phyloP scores from a whole-genome alignment of 2,113 vertebrate genomes.

The Microcebus tavaratra region DNA sequence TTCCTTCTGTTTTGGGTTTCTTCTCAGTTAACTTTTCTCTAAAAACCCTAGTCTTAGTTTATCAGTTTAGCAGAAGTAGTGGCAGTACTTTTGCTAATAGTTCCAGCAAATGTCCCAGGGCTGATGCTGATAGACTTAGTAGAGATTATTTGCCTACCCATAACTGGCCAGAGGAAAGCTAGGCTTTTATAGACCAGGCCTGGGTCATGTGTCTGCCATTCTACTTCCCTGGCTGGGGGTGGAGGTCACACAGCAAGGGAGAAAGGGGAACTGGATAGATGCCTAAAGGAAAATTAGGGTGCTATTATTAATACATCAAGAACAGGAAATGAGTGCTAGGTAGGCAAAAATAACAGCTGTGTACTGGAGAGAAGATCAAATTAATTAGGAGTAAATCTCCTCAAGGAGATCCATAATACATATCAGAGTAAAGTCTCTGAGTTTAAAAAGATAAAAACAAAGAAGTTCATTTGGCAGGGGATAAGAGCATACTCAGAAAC shows the following conservation, averaged over 20 bases:
- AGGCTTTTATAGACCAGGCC: neutral
- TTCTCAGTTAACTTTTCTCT: neutral
- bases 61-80: neutral
- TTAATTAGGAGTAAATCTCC: neutral
- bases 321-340: neutral
- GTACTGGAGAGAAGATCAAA: neutral
- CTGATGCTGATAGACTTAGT: neutral
- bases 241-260: neutral
- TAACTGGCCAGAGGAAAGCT: neutral
- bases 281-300: neutral
- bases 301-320: neutral
- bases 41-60: neutral
- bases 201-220: neutral
- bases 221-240: neutral
- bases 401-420: neutral
- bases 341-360: neutral
- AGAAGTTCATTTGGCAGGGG: neutral
- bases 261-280: neutral
- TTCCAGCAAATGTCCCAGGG: neutral
- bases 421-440: neutral
- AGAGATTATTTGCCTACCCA: neutral
- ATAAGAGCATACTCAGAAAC: neutral
- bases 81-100: neutral
- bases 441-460: conserved; percentile 11
- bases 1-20: neutral